Evolutionary conservation across 2,888 invertebrate genomes (phyloP), one percentile per base, ranked within the genome.

Genomic region (Meiosimyza platycephala): DNA sequence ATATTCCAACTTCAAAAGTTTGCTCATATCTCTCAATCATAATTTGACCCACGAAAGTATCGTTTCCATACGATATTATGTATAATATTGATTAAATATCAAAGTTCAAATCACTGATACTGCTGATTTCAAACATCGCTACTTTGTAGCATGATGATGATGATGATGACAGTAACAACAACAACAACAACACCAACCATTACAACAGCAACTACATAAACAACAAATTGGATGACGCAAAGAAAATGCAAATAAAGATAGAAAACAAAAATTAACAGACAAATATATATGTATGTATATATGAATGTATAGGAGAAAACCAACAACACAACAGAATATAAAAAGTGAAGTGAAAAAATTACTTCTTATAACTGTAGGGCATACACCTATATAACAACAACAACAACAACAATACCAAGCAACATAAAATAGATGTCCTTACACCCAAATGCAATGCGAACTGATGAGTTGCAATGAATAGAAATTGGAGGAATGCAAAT

Each of bases 261-360:
- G 81, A 82, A 83, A 83, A 83, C 83, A 81, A 81, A 81, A 82
- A 83, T 83, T 80, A 82, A 82, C 82, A 82, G 79, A 77, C 79
- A 79, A 72, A 74, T 72, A 9, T 40, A 40, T 40, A 40, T 40
- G 9, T 9, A 40, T 7, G 40, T 40, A 9, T 40, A 40, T 40
- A 40, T 40, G 9, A 4, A 40, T 7, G 40, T 40, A 9, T 40
- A 40, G 6, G 9, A 40, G 28, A 40, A 69, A 57, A 65, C 48
- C 40, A 59, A 64, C 66, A 40, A 64, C 40, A 65, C 55, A 76
- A 60, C 67, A 59, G 63, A 52, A 16, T 22, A 40, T 33, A 50
- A 72, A 40, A 52, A 64, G 16, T 33, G 16, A 12, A 16, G 40
- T 51, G 18, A 69, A 67, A 55, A 64, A 65, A 63, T 50, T 54